Conservation (phyloP, 2,113 vertebrate species). For the Dromas ardeola region DNA sequence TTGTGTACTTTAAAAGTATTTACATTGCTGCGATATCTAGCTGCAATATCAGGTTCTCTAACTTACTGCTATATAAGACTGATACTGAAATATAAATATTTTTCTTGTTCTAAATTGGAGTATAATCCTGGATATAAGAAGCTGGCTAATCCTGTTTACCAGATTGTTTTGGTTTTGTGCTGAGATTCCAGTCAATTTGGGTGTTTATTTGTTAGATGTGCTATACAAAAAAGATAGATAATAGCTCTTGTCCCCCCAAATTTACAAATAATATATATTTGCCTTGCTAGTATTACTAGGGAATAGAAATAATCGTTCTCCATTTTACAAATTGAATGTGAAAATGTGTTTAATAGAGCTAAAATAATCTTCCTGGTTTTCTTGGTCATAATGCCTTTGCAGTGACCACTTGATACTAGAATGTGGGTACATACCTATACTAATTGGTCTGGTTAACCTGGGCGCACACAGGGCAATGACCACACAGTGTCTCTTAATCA, state of each 20-base stretch:
- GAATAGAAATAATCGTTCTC: not conserved
- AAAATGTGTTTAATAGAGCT: not conserved
- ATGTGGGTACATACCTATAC: not conserved
- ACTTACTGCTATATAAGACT: not conserved
- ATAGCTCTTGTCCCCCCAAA: not conserved
- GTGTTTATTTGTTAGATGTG: not conserved
- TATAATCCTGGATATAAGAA: not conserved
- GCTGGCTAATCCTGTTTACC: not conserved
- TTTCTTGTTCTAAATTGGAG: not conserved
- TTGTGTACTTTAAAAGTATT: not conserved
- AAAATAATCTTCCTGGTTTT: not conserved
- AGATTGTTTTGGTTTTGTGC: not conserved
- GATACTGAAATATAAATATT: not conserved
- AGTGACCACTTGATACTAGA: not conserved
- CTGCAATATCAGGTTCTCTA: not conserved
- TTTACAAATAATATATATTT: not conserved
- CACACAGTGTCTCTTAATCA: not conserved
- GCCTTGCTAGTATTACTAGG: not conserved
- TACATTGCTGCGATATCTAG: not conserved
- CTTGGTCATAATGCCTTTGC: not conserved
- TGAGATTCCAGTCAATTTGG: not conserved
- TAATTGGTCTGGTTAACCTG: not conserved
- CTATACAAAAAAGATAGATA: not conserved
- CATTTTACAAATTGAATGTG: not conserved
- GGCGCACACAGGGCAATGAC: not conserved